Evolutionary conservation across 1,140 invertebrate genomes (phyloP).

Genomic region (Drosophila santomea): DNA sequence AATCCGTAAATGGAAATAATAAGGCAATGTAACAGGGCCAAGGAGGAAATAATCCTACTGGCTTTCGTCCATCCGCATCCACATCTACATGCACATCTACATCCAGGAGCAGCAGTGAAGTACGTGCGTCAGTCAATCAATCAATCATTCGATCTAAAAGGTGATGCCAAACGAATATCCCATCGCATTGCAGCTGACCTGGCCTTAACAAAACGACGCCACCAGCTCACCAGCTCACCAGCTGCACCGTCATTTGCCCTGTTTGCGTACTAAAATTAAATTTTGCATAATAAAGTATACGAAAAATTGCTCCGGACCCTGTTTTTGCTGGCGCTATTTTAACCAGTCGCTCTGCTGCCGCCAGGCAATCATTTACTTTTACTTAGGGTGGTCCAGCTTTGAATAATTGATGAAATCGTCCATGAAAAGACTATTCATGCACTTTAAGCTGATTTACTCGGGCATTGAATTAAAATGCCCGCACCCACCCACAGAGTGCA

Average conservation of each 20-base stretch:
- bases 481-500: constrained; percentile 16
- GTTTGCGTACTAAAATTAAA: constrained; percentile 76
- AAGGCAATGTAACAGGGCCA: constrained; percentile 16
- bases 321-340: constrained; percentile 17
- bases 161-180: constrained; percentile 20
- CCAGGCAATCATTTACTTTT: constrained; percentile 37
- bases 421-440: constrained; percentile 55
- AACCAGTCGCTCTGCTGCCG: constrained; percentile 3
- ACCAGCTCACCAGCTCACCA: neutral
- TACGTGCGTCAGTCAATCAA: constrained; percentile 29
- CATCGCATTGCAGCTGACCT: constrained; percentile 8
- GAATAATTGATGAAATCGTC: constrained; percentile 69
- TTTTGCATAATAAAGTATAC: constrained; percentile 74
- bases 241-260: constrained; percentile 39
- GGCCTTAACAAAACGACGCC: neutral
- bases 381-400: constrained; percentile 34
- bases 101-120: neutral
- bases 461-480: constrained; percentile 45
- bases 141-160: constrained; percentile 29
- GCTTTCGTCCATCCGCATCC: neutral
- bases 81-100: neutral
- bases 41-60: constrained; percentile 6
- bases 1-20: constrained; percentile 40
- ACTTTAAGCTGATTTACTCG: constrained; percentile 63
- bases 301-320: constrained; percentile 37